Evolutionary conservation across 1,140 invertebrate genomes (phyloP).

Genomic region (Gryon sp.): DNA sequence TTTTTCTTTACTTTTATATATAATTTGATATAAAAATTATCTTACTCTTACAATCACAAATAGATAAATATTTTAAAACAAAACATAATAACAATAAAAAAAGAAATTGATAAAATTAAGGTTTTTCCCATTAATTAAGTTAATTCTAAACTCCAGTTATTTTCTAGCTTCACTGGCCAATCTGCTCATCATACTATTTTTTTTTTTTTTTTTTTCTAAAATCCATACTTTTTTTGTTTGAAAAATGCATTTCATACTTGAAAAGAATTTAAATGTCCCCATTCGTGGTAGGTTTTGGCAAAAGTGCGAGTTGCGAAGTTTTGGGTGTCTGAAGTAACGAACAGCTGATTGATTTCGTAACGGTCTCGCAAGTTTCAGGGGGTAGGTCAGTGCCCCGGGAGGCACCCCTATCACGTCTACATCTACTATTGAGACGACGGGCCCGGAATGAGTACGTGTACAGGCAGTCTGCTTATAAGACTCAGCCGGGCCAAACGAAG

Average conservation of each 20-base stretch:
- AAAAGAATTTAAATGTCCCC: not conserved
- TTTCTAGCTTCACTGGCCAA: too few species aligned
- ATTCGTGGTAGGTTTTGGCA: not conserved
- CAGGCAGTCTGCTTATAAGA: conserved; percentile 33
- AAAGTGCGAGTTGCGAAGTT: conserved; percentile 1
- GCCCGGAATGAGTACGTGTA: conserved; percentile 39
- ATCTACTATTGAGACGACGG: conserved; percentile 17
- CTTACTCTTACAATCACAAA: too few species aligned
- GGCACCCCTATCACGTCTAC: conserved; percentile 58
- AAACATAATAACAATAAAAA: too few species aligned
- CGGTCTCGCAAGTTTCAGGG: conserved; percentile 54
- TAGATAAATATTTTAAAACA: too few species aligned
- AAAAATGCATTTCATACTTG: too few species aligned
- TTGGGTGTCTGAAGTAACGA: conserved; percentile 7
- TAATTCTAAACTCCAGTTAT: too few species aligned
- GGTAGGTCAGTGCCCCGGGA: conserved; percentile 64
- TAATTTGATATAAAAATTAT: too few species aligned
- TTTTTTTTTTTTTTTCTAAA: not conserved
- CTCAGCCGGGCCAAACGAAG: conserved; percentile 54
- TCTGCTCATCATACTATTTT: too few species aligned
- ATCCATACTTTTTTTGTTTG: not conserved
- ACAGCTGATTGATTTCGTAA: conserved; percentile 65
- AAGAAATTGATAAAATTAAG: too few species aligned
- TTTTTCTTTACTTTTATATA: too few species aligned
- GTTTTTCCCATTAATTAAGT: too few species aligned